Evolutionary conservation across 92 coral and sea anemone genomes (phyloP).

Genomic region (Heteractis magnifica): DNA sequence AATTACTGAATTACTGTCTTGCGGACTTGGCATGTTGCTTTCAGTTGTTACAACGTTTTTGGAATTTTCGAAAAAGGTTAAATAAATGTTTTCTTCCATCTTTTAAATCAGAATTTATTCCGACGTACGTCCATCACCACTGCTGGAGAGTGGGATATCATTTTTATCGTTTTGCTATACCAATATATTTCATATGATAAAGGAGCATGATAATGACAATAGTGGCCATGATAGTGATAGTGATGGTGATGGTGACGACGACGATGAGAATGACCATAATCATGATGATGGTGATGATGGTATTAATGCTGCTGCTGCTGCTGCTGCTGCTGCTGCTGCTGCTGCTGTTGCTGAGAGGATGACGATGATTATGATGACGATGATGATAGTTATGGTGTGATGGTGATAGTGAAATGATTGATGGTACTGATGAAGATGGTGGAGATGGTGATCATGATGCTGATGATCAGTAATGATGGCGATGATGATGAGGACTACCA

Average conservation of each 20-base stretch:
- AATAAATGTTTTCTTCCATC: too few species aligned
- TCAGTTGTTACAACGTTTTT: too few species aligned
- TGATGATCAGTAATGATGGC: background rate
- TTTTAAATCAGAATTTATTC: too few species aligned
- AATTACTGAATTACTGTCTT: too few species aligned
- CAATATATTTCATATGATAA: background rate
- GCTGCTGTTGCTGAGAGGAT: background rate
- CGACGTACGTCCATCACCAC: too few species aligned
- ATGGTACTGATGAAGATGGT: background rate
- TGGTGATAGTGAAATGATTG: background rate
- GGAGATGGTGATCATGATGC: background rate
- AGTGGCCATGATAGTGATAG: background rate
- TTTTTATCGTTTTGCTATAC: too few species aligned
- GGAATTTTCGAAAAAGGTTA: too few species aligned
- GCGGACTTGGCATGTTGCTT: too few species aligned
- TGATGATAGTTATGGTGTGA: constrained; percentile 4
- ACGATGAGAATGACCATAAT: background rate
- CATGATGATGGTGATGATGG: background rate
- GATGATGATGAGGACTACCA: background rate
- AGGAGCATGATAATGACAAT: background rate
- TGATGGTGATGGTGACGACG: background rate
- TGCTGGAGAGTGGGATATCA: too few species aligned
- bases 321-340: background rate
- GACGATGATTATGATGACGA: background rate
- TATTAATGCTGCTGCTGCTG: background rate